Evolutionary conservation across 2,797 vertebrate genomes (phyloP), one percentile per base, ranked within the genome.

Genomic region (Prionace glauca): DNA sequence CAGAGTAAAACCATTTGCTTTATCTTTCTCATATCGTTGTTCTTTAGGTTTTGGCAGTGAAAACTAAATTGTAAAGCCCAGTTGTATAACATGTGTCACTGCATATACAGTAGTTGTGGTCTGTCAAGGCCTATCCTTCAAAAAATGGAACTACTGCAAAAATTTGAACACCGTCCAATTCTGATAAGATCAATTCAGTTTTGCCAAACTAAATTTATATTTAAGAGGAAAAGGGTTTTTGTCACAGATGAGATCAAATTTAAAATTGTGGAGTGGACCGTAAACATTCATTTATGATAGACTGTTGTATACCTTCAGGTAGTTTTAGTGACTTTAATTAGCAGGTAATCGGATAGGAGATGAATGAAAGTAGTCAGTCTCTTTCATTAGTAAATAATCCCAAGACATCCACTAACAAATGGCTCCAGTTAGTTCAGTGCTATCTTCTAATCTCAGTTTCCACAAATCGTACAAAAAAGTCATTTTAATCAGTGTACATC

Each of bases 51-150:
- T 95, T 95, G 93, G 93, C 93, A 95, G 93, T 77, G 71, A 95
- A 95, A 95, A 77, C 93, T 74, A n/a, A 95, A 95, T 95, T 95
- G 93, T 95, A 95, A 95, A 95, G 93, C 93, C 29, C 93, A 95
- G 93, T 95, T 95, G 93, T 95, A 95, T 77, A 77, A 95, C 93
- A 95, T 95, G 93, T 95, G 71, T 95, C 93, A 60, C 93, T 95
- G 93, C 93, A 95, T 77, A 95, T 60, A 95, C 93, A 95, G 93
- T 95, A 95, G 93, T 95, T 95, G 93, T 95, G 93, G 93, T 95
- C 71, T 95, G 93, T 95, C 93, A 95, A 60, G 71, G 93, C 93
- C 93, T 72, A 95, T 95, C 93, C 71, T 77, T 95, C 93, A 92
- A 92, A 90, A 56, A 95, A 60, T 29, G 7, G 71, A 77, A 95